Evolutionary conservation across 2,797 vertebrate genomes (phyloP).

Genomic region (Echiichthys vipera): DNA sequence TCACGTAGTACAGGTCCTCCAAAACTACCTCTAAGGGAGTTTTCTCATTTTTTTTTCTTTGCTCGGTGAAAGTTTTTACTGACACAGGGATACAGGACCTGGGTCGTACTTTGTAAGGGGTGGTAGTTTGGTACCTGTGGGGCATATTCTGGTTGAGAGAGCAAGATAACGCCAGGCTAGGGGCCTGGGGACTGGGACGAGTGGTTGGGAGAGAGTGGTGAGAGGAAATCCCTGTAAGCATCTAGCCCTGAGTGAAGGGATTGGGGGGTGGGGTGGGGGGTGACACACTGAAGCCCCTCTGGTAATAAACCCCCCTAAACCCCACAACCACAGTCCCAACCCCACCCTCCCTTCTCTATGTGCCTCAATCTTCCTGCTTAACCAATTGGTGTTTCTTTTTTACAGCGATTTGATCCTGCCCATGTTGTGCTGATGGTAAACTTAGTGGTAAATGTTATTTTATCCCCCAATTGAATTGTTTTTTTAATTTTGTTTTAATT

Average conservation of each 20-base stretch:
- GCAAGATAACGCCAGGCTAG: constrained; percentile 53
- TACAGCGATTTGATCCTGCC: constrained; percentile 99
- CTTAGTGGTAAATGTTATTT: constrained; percentile 99
- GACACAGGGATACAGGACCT: not conserved
- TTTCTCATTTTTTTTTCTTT: not conserved
- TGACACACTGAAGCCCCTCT: constrained; percentile 75
- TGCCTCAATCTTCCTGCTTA: constrained; percentile 98
- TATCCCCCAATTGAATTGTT: constrained; percentile 98
- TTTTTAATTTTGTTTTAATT: constrained; percentile 88
- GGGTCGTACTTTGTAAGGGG: constrained; percentile 22
- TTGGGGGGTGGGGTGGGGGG: constrained; percentile 49
- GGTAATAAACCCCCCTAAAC: constrained; percentile 66
- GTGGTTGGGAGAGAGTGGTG: constrained; percentile 75
- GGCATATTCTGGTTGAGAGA: constrained; percentile 42
- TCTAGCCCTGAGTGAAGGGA: constrained; percentile 78
- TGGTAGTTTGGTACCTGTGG: constrained; percentile 25
- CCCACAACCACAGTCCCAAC: constrained; percentile 74
- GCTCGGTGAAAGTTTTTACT: constrained; percentile 4
- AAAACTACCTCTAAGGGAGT: constrained; percentile 15
- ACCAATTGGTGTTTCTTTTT: constrained; percentile 99
- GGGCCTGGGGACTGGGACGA: constrained; percentile 69
- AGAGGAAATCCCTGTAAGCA: constrained; percentile 82
- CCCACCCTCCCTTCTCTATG: constrained; percentile 86
- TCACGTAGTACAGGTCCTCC: constrained; percentile 31
- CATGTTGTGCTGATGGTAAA: constrained; percentile 99